Evolutionary conservation across 2,113 vertebrate genomes (phyloP), one percentile per base, ranked within the genome.

Genomic region (Mastomys natalensis): DNA sequence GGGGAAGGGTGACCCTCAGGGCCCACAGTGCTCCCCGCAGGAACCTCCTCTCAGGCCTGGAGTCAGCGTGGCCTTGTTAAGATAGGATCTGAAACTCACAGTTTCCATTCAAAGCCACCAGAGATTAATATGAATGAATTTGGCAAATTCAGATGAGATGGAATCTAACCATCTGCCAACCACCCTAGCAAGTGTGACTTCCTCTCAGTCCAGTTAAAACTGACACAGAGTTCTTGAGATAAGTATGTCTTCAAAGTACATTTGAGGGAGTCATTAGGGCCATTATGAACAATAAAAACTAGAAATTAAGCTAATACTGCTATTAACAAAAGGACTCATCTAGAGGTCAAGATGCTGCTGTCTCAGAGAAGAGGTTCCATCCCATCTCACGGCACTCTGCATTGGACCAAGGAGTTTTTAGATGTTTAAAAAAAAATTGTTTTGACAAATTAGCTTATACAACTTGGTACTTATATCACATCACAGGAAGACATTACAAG

Each of bases 1-100:
- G 40, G 37, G 70, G 2, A 2, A 11, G 24, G 19, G 12, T 12
- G 31, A 40, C 26, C 29, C 17, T 5, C 11, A 8, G 0, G 91
- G 68, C 3, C 26, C 26, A 3, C 0, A 16, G 15, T 48, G 60
- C 31, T 8, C 7, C 31, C 45, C 34, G 60, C 45, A 0, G 2
- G 51, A 7, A 19, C 24, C 10, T 55, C 45, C 66, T 48, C 40
- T n/a, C 34, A 34, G 31, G 43, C 37, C 34, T 37, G 80, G 4
- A 7, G 22, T 37, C 13, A 15, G 7, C 22, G 11, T 40, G n/a
- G 8, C 43, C 10, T 24, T 66, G 62, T 10, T 45, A 21, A 85
- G 7, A 60, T 29, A 24, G 2, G 74, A 62, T 34, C 22, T 58
- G 51, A 37, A 24, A 51, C 31, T 78, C 60, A 0, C 5, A 19